A percentile compares a stretch with the other conserved stretches of the same genome.
Conservation (phyloP, 2,888 invertebrate species). For the Ophion costatus region DNA sequence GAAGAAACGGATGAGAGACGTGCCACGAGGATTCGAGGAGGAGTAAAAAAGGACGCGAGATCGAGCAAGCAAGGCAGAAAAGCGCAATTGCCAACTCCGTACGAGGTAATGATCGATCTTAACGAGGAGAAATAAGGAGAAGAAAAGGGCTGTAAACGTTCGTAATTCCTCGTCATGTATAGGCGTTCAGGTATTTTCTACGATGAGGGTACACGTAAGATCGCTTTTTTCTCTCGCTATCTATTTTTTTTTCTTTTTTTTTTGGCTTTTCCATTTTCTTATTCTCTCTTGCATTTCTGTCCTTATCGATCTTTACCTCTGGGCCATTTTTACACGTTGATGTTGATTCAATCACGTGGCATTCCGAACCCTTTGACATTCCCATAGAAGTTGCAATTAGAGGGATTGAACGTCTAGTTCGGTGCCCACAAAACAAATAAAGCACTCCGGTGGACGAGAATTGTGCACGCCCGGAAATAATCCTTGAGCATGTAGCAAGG, state of each 20-base stretch:
- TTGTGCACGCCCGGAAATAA: too few relatives aligned
- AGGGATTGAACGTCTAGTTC: too few relatives aligned
- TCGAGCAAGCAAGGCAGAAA: not conserved
- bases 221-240: not conserved
- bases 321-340: too few relatives aligned
- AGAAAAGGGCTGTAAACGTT: constrained; percentile 25
- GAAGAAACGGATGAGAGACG: not conserved
- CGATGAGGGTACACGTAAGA: not conserved
- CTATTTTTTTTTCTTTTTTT: not conserved
- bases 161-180: constrained; percentile 1
- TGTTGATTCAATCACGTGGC: too few relatives aligned
- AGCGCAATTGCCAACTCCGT: not conserved
- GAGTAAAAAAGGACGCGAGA: not conserved
- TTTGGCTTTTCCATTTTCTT: not conserved
- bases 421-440: too few relatives aligned
- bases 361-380: too few relatives aligned
- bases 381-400: too few relatives aligned
- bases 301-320: not conserved
- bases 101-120: constrained; percentile 31
- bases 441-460: too few relatives aligned
- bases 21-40: not conserved
- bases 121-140: constrained; percentile 27
- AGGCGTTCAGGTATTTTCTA: not conserved
- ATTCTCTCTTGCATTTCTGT: not conserved
- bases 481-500: too few relatives aligned